Conservation (phyloP, 2,797 vertebrate species). For the Avahi laniger region DNA sequence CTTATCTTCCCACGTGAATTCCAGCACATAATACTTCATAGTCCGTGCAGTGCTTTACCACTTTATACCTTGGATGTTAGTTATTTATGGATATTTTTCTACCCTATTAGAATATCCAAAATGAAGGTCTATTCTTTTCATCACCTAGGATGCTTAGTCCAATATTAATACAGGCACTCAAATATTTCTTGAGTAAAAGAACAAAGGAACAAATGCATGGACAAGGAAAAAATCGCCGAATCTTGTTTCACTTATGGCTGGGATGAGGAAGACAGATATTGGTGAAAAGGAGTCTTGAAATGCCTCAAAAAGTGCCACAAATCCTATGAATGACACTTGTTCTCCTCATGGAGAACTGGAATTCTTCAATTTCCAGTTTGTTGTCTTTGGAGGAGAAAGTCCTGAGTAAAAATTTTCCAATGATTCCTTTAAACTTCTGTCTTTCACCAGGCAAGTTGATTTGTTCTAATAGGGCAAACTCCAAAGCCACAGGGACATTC, state of each 20-base stretch:
- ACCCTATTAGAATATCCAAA: not conserved
- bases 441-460: conserved; percentile 71
- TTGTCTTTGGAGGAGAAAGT: not conserved
- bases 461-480: conserved; percentile 76
- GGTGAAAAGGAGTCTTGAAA: not conserved
- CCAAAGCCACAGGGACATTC: conserved; percentile 85
- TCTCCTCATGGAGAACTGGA: not conserved
- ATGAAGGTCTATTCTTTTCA: not conserved
- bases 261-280: not conserved
- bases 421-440: conserved; percentile 50
- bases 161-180: not conserved
- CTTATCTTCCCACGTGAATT: conserved; percentile 38
- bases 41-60: not conserved
- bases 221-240: not conserved
- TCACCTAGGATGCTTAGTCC: not conserved
- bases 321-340: not conserved
- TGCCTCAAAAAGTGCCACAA: not conserved
- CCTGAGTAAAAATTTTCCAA: not conserved
- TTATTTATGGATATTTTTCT: not conserved
- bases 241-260: not conserved
- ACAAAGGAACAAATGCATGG: not conserved
- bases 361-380: not conserved
- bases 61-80: not conserved
- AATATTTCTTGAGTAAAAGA: not conserved
- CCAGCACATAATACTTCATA: not conserved